These are phyloP conservation scores for Oxyteleia sp. DNA, from an alignment of 2,888 invertebrate species.

Conservation along the genomic window DNA sequence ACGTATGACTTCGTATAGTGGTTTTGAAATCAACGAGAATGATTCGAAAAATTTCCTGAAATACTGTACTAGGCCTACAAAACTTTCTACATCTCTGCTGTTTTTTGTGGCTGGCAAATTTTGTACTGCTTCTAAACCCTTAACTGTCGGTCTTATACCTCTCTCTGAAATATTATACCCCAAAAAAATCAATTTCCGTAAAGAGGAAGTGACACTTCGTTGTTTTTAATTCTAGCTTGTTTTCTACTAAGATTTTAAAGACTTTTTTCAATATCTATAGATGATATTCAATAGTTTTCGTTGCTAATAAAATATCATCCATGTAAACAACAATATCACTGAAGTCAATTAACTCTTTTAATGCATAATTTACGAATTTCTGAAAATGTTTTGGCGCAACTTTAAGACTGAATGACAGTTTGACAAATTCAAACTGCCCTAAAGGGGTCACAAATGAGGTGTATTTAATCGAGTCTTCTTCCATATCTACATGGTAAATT, in stretches of 20 bases:
- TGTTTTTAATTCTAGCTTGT: slow-evolving; percentile 77
- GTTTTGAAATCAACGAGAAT: no score
- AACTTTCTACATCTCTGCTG: no score
- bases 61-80: no score
- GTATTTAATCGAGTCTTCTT: neutral
- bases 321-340: neutral
- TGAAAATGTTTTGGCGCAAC: slow-evolving; percentile 2
- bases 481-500: neutral
- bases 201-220: slow-evolving; percentile 79
- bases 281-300: slow-evolving; percentile 18
- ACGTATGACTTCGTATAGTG: no score
- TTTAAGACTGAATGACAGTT: slow-evolving; percentile 5
- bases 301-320: neutral
- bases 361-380: neutral
- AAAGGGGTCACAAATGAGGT: neutral
- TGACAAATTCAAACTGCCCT: neutral
- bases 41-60: no score
- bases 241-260: slow-evolving; percentile 21
- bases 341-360: neutral
- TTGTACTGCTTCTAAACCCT: no score
- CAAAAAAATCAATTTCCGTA: slow-evolving; percentile 78
- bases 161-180: slow-evolving; percentile 79
- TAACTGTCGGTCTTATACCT: slow-evolving; percentile 80
- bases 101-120: no score
- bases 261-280: slow-evolving; percentile 1